Evolutionary conservation across 1,140 invertebrate species (phyloP).

Genomic region (Cepaea nemoralis): DNA sequence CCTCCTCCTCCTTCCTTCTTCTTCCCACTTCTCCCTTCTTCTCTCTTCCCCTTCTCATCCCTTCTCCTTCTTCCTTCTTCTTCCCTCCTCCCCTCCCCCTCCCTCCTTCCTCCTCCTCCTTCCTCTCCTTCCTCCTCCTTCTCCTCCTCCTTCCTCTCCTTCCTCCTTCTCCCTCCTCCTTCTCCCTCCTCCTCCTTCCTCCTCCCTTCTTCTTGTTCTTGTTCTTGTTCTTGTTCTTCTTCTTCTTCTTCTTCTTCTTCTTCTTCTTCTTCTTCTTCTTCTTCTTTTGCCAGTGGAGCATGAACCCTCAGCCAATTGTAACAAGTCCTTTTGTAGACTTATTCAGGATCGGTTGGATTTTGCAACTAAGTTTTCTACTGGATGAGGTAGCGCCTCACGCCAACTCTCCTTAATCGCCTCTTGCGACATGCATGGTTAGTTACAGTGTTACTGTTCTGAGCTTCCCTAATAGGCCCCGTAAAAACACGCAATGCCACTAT

Average conservation of each 20-base stretch:
- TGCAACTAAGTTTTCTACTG: too few relatives aligned
- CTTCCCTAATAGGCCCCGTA: too few relatives aligned
- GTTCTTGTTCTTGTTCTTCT: background rate
- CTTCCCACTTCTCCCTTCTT: too few relatives aligned
- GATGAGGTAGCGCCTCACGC: background rate
- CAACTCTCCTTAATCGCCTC: background rate
- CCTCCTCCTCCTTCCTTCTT: too few relatives aligned
- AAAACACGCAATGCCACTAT: background rate
- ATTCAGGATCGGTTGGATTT: too few relatives aligned
- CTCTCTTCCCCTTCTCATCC: background rate
- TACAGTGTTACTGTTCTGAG: too few relatives aligned
- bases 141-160: background rate
- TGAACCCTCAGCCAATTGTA: background rate
- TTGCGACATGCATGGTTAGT: too few relatives aligned
- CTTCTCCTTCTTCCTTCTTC: constrained; percentile 37
- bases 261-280: too few relatives aligned
- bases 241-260: constrained; percentile 12
- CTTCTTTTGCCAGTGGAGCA: too few relatives aligned
- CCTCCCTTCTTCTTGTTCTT: background rate
- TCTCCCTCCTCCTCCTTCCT: background rate
- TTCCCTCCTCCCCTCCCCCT: constrained; percentile 40
- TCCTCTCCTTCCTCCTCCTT: background rate
- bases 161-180: background rate
- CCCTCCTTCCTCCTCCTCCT: constrained; percentile 17
- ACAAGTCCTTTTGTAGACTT: background rate